Conservation (phyloP, 2,797 vertebrate genomes). For the Parambassis ranga region DNA sequence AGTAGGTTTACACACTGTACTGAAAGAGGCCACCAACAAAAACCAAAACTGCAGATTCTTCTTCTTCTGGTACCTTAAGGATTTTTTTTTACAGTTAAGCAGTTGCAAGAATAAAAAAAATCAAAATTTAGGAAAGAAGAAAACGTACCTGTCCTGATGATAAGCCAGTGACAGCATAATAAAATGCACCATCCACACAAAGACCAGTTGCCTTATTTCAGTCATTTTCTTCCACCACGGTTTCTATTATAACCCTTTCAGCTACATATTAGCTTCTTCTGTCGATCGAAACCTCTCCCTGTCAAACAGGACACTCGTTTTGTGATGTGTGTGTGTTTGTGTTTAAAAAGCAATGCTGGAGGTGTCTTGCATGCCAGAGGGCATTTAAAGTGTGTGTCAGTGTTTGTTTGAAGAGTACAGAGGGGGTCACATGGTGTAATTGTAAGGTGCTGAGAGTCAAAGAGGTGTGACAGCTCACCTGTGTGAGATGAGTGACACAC, state of each 20-base stretch:
- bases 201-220: slow-evolving; percentile 29
- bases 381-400: slow-evolving; percentile 22
- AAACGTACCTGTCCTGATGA: slow-evolving; percentile 54
- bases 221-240: slow-evolving; percentile 56
- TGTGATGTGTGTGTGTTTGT: neutral
- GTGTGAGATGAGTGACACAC: slow-evolving; percentile 3
- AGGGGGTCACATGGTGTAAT: slow-evolving; percentile 48
- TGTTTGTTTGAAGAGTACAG: slow-evolving; percentile 11
- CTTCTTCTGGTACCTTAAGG: too few relatives aligned
- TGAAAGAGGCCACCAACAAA: slow-evolving; percentile 16
- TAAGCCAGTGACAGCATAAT: slow-evolving; percentile 46
- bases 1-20: slow-evolving; percentile 19
- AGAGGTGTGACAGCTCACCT: slow-evolving; percentile 53
- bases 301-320: neutral
- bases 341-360: slow-evolving; percentile 7
- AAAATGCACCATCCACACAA: slow-evolving; percentile 36
- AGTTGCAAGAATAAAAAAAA: neutral
- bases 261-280: slow-evolving; percentile 45
- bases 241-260: neutral
- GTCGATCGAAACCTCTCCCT: neutral
- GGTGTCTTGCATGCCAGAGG: slow-evolving; percentile 21
- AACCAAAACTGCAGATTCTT: too few relatives aligned
- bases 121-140: neutral
- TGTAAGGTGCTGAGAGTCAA: slow-evolving; percentile 41
- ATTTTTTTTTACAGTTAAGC: neutral